phyloP scores from a whole-genome alignment of 2,888 invertebrate species.

The Escarpia spicata region DNA sequence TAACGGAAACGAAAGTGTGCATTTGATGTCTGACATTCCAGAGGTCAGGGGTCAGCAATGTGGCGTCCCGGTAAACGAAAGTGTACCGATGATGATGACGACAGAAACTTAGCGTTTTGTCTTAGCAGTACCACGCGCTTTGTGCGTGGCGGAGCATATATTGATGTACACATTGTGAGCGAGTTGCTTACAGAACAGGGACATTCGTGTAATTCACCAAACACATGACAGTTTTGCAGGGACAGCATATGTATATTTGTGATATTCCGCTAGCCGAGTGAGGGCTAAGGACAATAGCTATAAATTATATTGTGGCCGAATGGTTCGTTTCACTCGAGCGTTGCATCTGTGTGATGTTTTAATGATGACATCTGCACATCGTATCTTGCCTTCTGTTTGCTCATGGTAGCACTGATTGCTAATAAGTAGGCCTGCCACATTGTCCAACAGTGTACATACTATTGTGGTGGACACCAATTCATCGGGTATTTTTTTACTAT shows the following conservation, averaged over 20 bases:
- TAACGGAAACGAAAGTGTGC: background rate
- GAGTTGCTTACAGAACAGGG: background rate
- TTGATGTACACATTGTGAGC: background rate
- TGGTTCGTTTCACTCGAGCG: background rate
- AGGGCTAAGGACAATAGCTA: background rate
- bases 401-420: background rate
- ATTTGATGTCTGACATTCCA: background rate
- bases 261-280: background rate
- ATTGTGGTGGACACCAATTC: background rate
- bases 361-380: background rate
- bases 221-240: background rate
- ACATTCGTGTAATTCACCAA: background rate
- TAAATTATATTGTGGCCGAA: background rate
- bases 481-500: background rate
- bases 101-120: background rate
- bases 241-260: background rate
- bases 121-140: background rate
- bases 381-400: background rate
- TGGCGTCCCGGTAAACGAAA: background rate
- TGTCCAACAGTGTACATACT: background rate
- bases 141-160: background rate
- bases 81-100: background rate
- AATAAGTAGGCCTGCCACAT: background rate
- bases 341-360: background rate
- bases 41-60: background rate